phyloP scores from a whole-genome alignment of 2,113 vertebrate species.

The Podocnemis expansa region DNA sequence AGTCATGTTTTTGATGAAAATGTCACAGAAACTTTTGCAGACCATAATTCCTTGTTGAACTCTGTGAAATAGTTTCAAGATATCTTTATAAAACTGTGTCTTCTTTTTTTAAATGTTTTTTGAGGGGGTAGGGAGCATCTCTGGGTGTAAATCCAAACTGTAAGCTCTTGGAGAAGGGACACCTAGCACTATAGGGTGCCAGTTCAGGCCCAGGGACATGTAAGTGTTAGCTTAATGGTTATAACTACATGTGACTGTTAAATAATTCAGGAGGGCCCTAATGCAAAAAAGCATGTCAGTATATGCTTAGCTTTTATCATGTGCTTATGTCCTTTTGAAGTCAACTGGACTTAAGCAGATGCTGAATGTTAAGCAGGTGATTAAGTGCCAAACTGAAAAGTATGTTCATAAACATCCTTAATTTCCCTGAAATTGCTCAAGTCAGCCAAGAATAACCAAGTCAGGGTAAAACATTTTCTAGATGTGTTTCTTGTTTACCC shows the following conservation, averaged over 20 bases:
- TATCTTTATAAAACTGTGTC: not conserved
- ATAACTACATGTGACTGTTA: not conserved
- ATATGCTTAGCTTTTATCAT: not conserved
- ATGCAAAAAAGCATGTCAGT: slow-evolving; percentile 30
- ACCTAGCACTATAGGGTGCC: not conserved
- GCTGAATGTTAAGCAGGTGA: not conserved
- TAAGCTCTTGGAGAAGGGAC: not conserved
- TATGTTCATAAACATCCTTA: slow-evolving; percentile 15
- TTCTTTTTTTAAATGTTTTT: not conserved
- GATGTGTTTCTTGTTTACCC: not conserved
- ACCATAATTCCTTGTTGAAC: not conserved
- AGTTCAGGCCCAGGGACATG: not conserved
- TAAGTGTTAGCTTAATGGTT: not conserved
- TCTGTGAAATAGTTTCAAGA: not conserved
- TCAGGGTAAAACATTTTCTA: slow-evolving; percentile 22
- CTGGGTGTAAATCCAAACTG: not conserved
- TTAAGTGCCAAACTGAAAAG: not conserved
- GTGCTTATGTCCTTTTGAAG: not conserved
- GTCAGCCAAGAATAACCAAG: slow-evolving; percentile 32
- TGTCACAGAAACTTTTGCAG: not conserved
- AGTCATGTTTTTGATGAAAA: not conserved
- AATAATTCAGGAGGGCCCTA: slow-evolving; percentile 23
- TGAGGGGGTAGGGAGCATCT: not conserved
- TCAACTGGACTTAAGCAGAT: not conserved
- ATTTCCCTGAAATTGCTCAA: slow-evolving; percentile 1